A percentile compares a stretch with the other conserved stretches of the same genome.
Conservation (phyloP, 2,113 vertebrate genomes). For the Neofelis nebulosa region DNA sequence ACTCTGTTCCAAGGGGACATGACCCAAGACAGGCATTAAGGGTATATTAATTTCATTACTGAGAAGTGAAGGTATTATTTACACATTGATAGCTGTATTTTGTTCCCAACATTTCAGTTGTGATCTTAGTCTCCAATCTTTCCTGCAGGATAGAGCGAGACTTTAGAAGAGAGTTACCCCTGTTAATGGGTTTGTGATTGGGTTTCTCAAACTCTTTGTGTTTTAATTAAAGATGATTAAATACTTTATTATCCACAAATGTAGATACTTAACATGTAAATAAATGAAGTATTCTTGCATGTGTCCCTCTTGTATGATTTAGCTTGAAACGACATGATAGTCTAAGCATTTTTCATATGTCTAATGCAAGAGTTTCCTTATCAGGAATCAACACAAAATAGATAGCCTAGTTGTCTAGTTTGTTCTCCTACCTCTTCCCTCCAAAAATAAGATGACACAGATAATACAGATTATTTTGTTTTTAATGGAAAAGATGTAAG, state of each 20-base stretch:
- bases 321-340: background rate
- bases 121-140: background rate
- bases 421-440: background rate
- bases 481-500: background rate
- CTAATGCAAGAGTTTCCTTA: background rate
- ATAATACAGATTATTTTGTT: background rate
- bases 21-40: background rate
- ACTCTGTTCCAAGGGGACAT: background rate
- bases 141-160: background rate
- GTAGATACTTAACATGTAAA: background rate
- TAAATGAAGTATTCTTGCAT: background rate
- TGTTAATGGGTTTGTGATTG: background rate
- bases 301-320: background rate
- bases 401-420: background rate
- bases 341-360: background rate
- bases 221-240: slow-evolving; percentile 17
- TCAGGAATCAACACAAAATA: background rate
- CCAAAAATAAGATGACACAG: background rate
- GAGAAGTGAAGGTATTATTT: background rate
- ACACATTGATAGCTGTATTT: background rate
- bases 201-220: background rate
- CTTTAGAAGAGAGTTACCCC: background rate
- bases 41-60: background rate
- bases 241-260: background rate
- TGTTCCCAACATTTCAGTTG: background rate